Percentiles rank a stretch among this genome's conserved stretches.
phyloP scores from a whole-genome alignment of 2,888 invertebrate genomes.

The Drosophila neotestacea region DNA sequence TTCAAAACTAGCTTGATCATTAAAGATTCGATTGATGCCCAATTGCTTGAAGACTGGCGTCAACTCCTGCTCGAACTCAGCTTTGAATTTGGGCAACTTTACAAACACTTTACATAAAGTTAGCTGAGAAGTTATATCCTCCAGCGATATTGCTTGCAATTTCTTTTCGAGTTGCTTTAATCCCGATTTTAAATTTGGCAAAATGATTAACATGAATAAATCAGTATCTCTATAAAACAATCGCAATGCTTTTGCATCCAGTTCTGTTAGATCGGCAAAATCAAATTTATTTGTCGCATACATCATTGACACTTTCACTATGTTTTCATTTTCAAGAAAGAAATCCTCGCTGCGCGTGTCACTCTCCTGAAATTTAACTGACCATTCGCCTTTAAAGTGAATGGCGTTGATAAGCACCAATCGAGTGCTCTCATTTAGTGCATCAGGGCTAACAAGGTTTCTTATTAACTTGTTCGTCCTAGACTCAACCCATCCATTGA shows the following conservation, averaged over 20 bases:
- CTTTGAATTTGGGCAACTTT: constrained; percentile 90
- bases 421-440: constrained; percentile 86
- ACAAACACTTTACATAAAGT: constrained; percentile 81
- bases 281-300: constrained; percentile 81
- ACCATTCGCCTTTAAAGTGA: constrained; percentile 93
- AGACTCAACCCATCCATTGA: constrained; percentile 92
- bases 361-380: constrained; percentile 89
- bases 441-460: constrained; percentile 88
- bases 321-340: constrained; percentile 86
- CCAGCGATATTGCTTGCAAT: constrained; percentile 86
- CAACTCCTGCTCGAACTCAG: constrained; percentile 54
- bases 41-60: constrained; percentile 85
- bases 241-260: constrained; percentile 86
- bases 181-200: constrained; percentile 89
- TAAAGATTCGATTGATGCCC: constrained; percentile 89
- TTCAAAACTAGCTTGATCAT: constrained; percentile 86
- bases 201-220: constrained; percentile 90
- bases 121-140: constrained; percentile 87
- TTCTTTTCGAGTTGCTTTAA: constrained; percentile 87
- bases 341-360: constrained; percentile 88
- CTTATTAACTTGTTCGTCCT: constrained; percentile 93
- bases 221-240: constrained; percentile 89
- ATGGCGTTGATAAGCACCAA: constrained; percentile 92
- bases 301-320: constrained; percentile 89
- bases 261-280: constrained; percentile 57